Evolutionary conservation across 1,140 invertebrate species (phyloP).

Genomic region (Nilaparvata lugens): DNA sequence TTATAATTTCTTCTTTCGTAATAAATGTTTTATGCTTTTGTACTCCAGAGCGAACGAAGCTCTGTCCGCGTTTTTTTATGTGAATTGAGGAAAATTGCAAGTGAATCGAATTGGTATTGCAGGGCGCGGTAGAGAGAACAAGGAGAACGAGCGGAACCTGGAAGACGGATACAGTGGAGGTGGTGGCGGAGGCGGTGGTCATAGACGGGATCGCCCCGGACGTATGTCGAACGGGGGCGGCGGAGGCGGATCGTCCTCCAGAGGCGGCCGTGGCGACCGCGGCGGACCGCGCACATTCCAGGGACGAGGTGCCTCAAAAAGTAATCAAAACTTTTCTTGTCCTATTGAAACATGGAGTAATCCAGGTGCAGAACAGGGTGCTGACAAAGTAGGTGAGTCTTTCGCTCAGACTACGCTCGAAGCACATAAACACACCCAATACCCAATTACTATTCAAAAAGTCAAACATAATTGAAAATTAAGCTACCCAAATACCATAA

Average conservation of each 20-base stretch:
- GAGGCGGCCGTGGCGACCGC: slow-evolving; percentile 41
- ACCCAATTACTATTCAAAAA: too few species aligned
- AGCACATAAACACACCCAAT: too few species aligned
- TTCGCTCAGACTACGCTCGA: background rate
- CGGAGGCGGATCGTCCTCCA: slow-evolving; percentile 42
- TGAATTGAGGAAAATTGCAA: too few species aligned
- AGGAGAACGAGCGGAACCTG: slow-evolving; percentile 48
- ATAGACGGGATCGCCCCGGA: slow-evolving; percentile 44
- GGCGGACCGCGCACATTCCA: slow-evolving; percentile 41
- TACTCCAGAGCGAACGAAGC: too few species aligned
- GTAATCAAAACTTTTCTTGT: slow-evolving; percentile 28
- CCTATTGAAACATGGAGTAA: slow-evolving; percentile 55
- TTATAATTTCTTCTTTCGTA: too few species aligned
- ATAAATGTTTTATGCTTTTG: too few species aligned
- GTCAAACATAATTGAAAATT: too few species aligned
- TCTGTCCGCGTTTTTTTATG: too few species aligned
- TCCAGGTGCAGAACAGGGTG: slow-evolving; percentile 23
- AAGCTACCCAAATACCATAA: too few species aligned
- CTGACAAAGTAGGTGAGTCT: slow-evolving; percentile 27
- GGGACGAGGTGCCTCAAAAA: slow-evolving; percentile 33
- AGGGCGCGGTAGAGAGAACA: slow-evolving; percentile 49
- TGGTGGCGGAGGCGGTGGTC: slow-evolving; percentile 39
- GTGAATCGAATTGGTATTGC: slow-evolving; percentile 19
- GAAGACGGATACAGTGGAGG: slow-evolving; percentile 38
- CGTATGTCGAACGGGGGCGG: slow-evolving; percentile 36